A percentile compares a stretch with the other conserved stretches of the same genome.
Evolutionary conservation across 2,797 vertebrate species (phyloP).

Genomic region (Erpetoichthys calabaricus): DNA sequence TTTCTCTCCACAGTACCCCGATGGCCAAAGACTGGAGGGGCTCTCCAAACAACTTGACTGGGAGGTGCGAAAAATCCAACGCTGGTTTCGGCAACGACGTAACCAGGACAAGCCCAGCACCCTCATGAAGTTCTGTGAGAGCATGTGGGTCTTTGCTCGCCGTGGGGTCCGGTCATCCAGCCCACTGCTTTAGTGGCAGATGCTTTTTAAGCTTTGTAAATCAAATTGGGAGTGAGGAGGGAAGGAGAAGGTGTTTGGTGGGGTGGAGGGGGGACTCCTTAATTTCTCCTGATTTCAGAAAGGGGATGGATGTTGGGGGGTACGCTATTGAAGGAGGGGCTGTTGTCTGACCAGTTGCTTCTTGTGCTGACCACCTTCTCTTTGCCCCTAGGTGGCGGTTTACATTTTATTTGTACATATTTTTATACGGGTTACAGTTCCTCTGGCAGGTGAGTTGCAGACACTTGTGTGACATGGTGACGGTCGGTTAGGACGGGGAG

Average conservation of each 20-base stretch:
- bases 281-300: constrained; percentile 31
- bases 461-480: neutral
- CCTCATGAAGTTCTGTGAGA: constrained; percentile 90
- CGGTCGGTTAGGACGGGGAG: neutral
- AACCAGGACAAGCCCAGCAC: constrained; percentile 90
- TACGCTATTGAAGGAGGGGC: neutral
- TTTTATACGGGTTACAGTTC: constrained; percentile 79
- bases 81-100: constrained; percentile 88
- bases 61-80: constrained; percentile 83
- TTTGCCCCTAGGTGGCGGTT: constrained; percentile 77
- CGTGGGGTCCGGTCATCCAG: neutral
- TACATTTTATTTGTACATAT: constrained; percentile 84
- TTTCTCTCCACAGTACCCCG: constrained; percentile 61
- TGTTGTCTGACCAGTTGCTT: constrained; percentile 15
- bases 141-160: constrained; percentile 69
- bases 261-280: constrained; percentile 23
- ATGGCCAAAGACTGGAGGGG: constrained; percentile 71
- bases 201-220: too few relatives aligned
- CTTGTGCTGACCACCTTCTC: constrained; percentile 14
- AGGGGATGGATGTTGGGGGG: neutral
- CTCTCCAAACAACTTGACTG: constrained; percentile 95
- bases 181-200: too few relatives aligned
- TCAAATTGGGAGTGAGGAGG: too few relatives aligned
- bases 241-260: constrained; percentile 12
- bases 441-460: constrained; percentile 77